Conservation (phyloP, 2,113 vertebrate genomes). For the Penelope pileata region DNA sequence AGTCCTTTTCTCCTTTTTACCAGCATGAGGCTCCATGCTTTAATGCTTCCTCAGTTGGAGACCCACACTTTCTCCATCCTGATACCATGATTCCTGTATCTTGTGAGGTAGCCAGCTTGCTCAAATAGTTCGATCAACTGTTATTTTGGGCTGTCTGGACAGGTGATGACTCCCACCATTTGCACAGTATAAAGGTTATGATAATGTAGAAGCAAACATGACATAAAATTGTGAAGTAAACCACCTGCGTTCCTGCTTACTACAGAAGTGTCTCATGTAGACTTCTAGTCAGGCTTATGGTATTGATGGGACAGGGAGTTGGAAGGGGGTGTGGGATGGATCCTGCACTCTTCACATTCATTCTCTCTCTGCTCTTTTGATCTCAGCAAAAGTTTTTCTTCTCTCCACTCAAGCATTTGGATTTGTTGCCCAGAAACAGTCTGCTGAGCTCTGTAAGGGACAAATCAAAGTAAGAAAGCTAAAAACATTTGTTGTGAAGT, state of each 20-base stretch:
- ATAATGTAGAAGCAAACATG: neutral
- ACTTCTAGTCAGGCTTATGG: neutral
- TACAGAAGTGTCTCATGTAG: neutral
- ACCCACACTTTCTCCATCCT: neutral
- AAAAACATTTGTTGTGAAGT: neutral
- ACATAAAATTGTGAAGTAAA: neutral
- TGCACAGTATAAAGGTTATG: neutral
- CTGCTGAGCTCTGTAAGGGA: neutral
- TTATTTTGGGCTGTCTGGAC: neutral
- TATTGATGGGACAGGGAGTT: neutral
- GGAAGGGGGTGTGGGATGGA: rapidly evolving
- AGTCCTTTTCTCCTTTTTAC: neutral
- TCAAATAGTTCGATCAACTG: neutral
- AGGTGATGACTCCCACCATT: neutral
- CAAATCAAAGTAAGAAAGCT: neutral
- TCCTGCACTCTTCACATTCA: neutral
- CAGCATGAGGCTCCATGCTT: neutral
- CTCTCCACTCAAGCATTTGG: neutral
- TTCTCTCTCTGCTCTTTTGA: neutral
- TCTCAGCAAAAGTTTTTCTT: neutral
- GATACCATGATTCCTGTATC: neutral
- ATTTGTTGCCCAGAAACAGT: neutral
- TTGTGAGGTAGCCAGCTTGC: neutral
- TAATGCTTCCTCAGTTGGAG: neutral
- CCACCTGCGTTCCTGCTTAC: neutral